Base-by-base conservation (phyloP, 1,140 invertebrate species). In the Sminthurides bifidus region DNA sequence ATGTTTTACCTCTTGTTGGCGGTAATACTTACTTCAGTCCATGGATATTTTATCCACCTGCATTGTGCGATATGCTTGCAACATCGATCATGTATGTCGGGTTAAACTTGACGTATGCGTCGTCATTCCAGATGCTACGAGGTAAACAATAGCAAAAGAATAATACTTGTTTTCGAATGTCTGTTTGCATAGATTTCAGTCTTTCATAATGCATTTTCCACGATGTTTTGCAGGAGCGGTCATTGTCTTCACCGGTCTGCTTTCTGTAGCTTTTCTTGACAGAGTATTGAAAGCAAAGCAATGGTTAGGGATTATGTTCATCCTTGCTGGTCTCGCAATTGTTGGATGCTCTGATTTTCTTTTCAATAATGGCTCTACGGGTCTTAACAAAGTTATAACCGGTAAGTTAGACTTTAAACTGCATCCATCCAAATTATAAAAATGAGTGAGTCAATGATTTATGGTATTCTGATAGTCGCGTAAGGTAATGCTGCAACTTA, bases 51-150 rank as follows among this genome's bases (percentile, higher is more conserved):
- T 71, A 91, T 26, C 77, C 89, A 35, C 86, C 91, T 2, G 86
- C 89, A 3, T 70, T 91, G 60, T 85, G 86, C 69, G 90, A 95
- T 70, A 84, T 85, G 76, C 58, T 79, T 53, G 85, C 78, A 10
- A 90, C 88, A 12, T 85, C 87, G 1, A 76, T 86, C 12, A 89
- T 92, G 83, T 92, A 94, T 60, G 78, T 95, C 45, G 92, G 89
- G 8, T 73, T 97, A 17, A 93, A 81, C 66, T 71, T 97, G 63
- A 97, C 93, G 1, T 92, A 86, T 70, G 85, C 87, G 1, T 92
- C 88, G 52, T 93, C 89, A 67, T 96, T 94, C 70, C 92, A 96
- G 75, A 97, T 97, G 92, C 81, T 97, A 61, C 75, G 92, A 76
- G 90, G 88, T 81, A 66, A 53, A 40, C 8, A 35, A 35, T 10